A percentile compares a stretch with the other conserved stretches of the same genome.
Evolutionary conservation across 1,140 invertebrate species (phyloP).

Genomic region (Tetraneura akinire): DNA sequence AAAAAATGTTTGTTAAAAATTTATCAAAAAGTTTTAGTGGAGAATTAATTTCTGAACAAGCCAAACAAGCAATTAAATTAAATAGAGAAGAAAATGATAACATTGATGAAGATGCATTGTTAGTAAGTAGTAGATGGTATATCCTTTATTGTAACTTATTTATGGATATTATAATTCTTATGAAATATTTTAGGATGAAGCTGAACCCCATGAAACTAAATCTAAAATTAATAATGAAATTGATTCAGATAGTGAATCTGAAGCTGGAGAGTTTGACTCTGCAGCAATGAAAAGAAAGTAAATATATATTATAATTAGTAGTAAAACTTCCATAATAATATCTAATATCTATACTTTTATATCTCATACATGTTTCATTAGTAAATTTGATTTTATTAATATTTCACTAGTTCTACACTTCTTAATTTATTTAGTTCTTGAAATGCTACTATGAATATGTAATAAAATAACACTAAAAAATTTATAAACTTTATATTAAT

Average conservation of each 20-base stretch:
- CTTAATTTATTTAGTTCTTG: too few species aligned
- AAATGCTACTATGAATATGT: too few species aligned
- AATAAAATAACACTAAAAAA: too few species aligned
- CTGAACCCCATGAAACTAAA: conserved; percentile 33
- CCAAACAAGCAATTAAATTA: conserved; percentile 58
- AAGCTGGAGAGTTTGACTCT: conserved; percentile 60
- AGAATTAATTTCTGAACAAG: conserved; percentile 53
- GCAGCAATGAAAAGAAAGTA: conserved; percentile 45
- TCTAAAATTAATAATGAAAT: conserved; percentile 4
- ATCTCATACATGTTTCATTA: too few species aligned
- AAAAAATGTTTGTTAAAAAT: conserved; percentile 57
- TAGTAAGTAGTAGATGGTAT: conserved; percentile 15
- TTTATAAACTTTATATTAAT: too few species aligned
- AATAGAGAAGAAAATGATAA: conserved; percentile 62
- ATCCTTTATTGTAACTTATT: too few species aligned
- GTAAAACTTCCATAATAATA: too few species aligned
- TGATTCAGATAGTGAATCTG: conserved; percentile 43
- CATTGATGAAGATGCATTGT: conserved; percentile 36
- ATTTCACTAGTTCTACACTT: too few species aligned
- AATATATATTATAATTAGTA: background rate
- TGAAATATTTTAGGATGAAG: conserved; percentile 19
- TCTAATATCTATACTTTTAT: too few species aligned
- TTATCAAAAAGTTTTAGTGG: conserved; percentile 51
- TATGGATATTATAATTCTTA: too few species aligned
- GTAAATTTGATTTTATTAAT: too few species aligned